Evolutionary conservation across 2,888 invertebrate genomes (phyloP), one percentile per base, ranked within the genome.

Genomic region (Tetanocera ferruginea): DNA sequence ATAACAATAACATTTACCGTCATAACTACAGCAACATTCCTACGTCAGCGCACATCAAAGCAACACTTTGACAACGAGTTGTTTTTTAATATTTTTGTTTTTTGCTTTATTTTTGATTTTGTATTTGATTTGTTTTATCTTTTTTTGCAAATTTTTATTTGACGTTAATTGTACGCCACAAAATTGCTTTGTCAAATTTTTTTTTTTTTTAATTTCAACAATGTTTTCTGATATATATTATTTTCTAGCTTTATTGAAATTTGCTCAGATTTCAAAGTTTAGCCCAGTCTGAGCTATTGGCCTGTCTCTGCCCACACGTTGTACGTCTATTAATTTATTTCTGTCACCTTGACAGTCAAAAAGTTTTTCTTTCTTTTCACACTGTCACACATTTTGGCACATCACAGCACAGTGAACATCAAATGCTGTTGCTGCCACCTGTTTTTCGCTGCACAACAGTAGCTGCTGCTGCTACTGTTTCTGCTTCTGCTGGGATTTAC

Each of bases 331-430:
- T 23, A 60, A 60, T 28, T 37, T 34, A n/a, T 31, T 66, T 6
- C 34, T 19, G 19, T 19, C 43, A 55, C 71, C 71, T 71, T 71
- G 71, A 52, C 71, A 52, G 28, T 71, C 71, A 69, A 66, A 60
- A 28, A 28, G n/a, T 31, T 25, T n/a, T 25, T 62, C 28, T n/a
- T 55, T 55, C 9, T 55, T 55, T n/a, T 55, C 23, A 5, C 19
- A 6, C 55, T 55, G 55, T 23, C 23, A 55, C n/a, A n/a, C 23
- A 19, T 55, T 23, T 55, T 23, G 55, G 23, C 55, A 19, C 55
- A 23, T 19, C 55, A 55, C 19, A 1, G 6, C n/a, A 6, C 19
- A 19, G 55, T 55, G n/a, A n/a, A 5, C 55, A 23, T 23, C n/a
- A 19, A 19, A 55, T 8, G n/a, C 55, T 55, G 8, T 14, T 9